Conservation (phyloP, 2,113 vertebrate genomes). For the Neogale vison region DNA sequence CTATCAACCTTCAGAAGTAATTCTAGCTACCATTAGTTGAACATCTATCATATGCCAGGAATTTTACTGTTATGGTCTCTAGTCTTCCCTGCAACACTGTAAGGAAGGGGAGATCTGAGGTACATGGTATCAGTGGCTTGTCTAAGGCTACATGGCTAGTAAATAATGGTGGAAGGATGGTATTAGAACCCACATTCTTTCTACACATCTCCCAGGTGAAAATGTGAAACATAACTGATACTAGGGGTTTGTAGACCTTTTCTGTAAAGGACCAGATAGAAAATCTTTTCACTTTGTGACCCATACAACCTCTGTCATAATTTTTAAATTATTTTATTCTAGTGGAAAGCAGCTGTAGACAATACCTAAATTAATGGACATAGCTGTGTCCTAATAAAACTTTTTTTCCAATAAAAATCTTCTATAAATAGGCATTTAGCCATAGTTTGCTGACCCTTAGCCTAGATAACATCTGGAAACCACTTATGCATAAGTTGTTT, state of each 20-base stretch:
- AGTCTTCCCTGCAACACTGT: not conserved
- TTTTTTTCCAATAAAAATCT: not conserved
- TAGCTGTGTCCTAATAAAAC: not conserved
- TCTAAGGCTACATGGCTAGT: not conserved
- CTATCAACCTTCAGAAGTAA: not conserved
- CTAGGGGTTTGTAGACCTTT: not conserved
- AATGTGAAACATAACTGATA: not conserved
- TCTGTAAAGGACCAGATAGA: not conserved
- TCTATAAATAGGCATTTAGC: not conserved
- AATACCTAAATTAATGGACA: not conserved
- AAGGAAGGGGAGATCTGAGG: not conserved
- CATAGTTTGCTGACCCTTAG: not conserved
- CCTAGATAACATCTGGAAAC: not conserved
- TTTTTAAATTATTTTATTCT: not conserved
- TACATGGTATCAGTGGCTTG: not conserved
- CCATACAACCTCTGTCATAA: not conserved
- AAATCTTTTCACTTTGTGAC: conserved; percentile 20
- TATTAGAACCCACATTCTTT: not conserved
- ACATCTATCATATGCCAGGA: not conserved
- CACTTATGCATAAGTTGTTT: not conserved
- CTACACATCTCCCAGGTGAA: not conserved
- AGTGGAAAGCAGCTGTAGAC: not conserved
- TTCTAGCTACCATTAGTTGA: not conserved
- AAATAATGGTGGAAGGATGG: not conserved
- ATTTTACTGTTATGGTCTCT: not conserved